Conservation (phyloP, 2,888 invertebrate genomes). For the Pandemis heparana region DNA sequence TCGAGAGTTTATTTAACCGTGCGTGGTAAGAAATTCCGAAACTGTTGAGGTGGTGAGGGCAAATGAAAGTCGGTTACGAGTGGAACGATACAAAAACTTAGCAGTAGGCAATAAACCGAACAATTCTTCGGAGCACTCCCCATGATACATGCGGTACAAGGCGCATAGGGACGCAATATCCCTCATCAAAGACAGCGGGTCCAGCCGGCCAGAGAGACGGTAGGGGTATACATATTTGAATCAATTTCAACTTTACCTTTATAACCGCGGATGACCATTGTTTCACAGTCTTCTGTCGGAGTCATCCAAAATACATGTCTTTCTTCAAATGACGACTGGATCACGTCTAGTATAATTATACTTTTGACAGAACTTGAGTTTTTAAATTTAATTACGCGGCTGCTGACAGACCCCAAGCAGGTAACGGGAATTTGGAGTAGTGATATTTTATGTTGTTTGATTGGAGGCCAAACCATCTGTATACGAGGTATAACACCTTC, state of each 20-base stretch:
- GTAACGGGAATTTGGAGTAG: constrained; percentile 71
- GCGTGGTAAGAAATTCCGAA: no score
- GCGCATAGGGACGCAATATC: no score
- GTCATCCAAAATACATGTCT: constrained; percentile 72
- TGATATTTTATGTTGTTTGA: constrained; percentile 61
- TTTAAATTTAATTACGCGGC: constrained; percentile 65
- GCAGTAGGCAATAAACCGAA: no score
- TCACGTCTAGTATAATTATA: constrained; percentile 59
- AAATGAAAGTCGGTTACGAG: no score
- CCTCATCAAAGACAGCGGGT: no score
- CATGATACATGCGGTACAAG: no score
- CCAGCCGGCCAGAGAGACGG: no score
- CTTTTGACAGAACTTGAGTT: constrained; percentile 71
- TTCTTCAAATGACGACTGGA: constrained; percentile 56
- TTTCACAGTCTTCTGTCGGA: constrained; percentile 52
- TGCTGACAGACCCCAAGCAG: constrained; percentile 71
- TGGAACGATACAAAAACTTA: no score
- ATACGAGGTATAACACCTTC: constrained; percentile 80
- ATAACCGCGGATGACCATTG: constrained; percentile 54
- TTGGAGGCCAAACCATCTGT: constrained; percentile 60
- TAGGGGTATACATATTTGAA: background rate
- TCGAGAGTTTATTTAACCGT: no score
- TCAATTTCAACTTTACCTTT: constrained; percentile 39
- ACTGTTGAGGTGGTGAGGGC: no score
- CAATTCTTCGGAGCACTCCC: no score